Percentiles rank a stretch among this genome's conserved stretches.
Conservation (phyloP, 2,888 invertebrate genomes). For the Penaeus monodon region DNA sequence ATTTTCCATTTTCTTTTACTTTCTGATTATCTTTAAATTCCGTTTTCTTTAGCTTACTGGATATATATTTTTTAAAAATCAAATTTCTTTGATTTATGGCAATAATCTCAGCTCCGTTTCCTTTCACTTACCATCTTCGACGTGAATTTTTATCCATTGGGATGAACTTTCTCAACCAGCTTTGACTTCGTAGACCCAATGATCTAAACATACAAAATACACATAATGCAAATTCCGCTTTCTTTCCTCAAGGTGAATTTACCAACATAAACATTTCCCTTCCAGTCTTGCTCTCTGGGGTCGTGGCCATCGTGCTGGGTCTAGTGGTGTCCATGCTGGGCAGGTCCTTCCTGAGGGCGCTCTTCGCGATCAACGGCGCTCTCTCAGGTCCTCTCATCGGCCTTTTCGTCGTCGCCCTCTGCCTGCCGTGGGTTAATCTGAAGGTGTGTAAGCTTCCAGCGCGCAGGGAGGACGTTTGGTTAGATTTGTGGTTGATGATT, state of each 20-base stretch:
- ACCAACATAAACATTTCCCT: not conserved
- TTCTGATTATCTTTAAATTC: too few species aligned
- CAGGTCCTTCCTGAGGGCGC: conserved; percentile 46
- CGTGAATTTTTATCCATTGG: too few species aligned
- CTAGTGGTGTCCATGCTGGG: conserved; percentile 47
- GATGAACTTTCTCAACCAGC: too few species aligned
- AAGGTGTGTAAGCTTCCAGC: conserved; percentile 34
- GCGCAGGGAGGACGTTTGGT: not conserved
- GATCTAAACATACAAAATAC: too few species aligned
- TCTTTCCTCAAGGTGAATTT: not conserved
- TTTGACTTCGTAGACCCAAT: too few species aligned
- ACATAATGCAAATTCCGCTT: too few species aligned
- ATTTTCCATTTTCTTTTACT: too few species aligned
- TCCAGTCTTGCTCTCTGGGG: conserved; percentile 50
- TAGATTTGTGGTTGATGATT: not conserved
- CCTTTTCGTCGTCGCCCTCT: conserved; percentile 57
- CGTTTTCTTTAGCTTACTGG: too few species aligned
- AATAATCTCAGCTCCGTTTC: too few species aligned
- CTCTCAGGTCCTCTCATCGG: conserved; percentile 65
- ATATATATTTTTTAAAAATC: too few species aligned
- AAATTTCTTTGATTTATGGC: too few species aligned
- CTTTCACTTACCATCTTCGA: too few species aligned
- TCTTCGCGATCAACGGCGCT: conserved; percentile 60
- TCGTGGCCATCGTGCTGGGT: conserved; percentile 56
- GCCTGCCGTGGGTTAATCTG: conserved; percentile 61